Base-by-base conservation (phyloP, 1,140 invertebrate species). In the Manduca sexta region DNA sequence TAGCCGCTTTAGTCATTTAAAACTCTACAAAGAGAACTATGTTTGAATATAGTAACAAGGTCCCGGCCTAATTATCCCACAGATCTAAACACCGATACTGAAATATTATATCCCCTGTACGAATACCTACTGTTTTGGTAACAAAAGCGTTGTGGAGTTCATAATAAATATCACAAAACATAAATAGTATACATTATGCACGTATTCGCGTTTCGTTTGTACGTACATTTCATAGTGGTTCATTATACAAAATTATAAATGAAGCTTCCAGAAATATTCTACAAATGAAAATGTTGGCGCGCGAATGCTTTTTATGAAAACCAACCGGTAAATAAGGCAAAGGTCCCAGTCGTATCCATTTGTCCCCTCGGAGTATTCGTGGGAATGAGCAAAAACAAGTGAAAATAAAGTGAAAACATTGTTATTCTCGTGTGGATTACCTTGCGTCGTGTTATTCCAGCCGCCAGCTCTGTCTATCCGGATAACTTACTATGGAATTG, bases 361-460 rank as follows among this genome's bases (percentile, higher is more conserved):
- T 58, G 52, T 64, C 60, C 64, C 62, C 51, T 39, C 46, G 56
- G 67, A 65, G 45, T 57, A 63, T 65, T 66, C 59, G 55, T 49
- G 55, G 56, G 57, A 69, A 69, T 69, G 64, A 66, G 61, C 67
- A 72, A 70, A 70, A 75, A 69, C 64, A 64, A 64, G 54, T 49
- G 56, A 62, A 63, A 72, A 72, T 69, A 74, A 61, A 72, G 69
- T 69, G 65, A 70, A 66, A 69, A 71, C 67, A 70, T 66, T 74
- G 71, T 71, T 75, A 69, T 67, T 70, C 60, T 65, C 61, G 49
- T 62, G 67, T 70, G 72, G 64, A 65, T 73, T 73, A 73, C 64
- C 50, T 52, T 53, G 48, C 46, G 44, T 56, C 52, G 60, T 64
- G 54, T 66, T 59, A 56, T 64, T 60, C 35, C 56, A 61, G 55